Evolutionary conservation across 2,113 vertebrate genomes (phyloP), one percentile per base, ranked within the genome.

Genomic region (Coturnix japonica): DNA sequence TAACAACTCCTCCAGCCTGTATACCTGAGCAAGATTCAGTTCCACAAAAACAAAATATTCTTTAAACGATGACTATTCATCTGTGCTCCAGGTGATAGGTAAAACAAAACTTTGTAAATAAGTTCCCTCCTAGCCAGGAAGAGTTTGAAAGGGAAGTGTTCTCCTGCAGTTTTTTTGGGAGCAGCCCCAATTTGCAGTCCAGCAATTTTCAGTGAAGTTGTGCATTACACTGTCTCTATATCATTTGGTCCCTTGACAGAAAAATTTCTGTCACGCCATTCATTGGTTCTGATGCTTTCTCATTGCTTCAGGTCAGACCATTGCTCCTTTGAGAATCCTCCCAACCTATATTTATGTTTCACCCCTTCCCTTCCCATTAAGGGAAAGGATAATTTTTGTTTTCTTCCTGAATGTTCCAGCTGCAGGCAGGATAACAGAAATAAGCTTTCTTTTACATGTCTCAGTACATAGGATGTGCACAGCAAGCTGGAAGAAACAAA

Each of bases 121-220:
- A n/a, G 57, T 83, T 77, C 37, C 16, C 2, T 81, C 21, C 33
- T 66, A 83, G 47, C 31, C 5, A n/a, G 16, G 8, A 10, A 69
- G 17, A 76, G 13, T 73, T 73, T 74, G 81, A 89, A 92, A 8
- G 8, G 13, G 37, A 26, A 28, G 31, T 46, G 12, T 3, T 86
- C 87, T 70, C 65, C 35, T n/a, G n/a, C 30, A 6, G 8, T 3
- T 0, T 0, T 11, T 60, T 67, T 64, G 31, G 10, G 30, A 4
- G 41, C 43, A 59, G 28, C 71, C 12, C 14, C 87, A 11, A 61
- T 53, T 70, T 80, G 6, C 60, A 77, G 80, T 5, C 43, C 61
- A 66, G 31, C 3, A 77, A 49, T 8, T 64, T 84, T 78, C 73
- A 74, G 12, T 67, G 43, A 37, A 22, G 61, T 73, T 31, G 44